Percentiles rank a stretch among this genome's conserved stretches.
These are phyloP conservation scores for Paragorgia papillata DNA, from an alignment of 92 coral and sea anemone species.

Conservation along the genomic window DNA sequence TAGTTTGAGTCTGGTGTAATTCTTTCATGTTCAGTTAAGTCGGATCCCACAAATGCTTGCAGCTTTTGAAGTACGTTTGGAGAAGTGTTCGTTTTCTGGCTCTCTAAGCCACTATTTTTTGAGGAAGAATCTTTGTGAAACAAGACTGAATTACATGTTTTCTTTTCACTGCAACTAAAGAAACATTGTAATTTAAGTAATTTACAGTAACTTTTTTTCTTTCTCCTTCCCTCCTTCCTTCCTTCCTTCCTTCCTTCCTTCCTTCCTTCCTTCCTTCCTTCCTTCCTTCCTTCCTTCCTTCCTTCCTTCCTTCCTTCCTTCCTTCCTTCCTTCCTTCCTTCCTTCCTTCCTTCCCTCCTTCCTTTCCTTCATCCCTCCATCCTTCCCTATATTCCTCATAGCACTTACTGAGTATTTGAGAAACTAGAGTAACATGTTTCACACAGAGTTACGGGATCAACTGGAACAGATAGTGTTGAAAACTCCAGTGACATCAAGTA, in stretches of 20 bases:
- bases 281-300: too few relatives aligned
- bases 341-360: too few relatives aligned
- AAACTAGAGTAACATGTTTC: constrained; percentile 39
- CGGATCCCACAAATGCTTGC: not conserved
- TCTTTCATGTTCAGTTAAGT: not conserved
- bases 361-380: too few relatives aligned
- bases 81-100: not conserved
- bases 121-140: not conserved
- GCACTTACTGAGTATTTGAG: constrained; percentile 30
- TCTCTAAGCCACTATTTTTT: not conserved
- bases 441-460: constrained; percentile 7
- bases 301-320: too few relatives aligned
- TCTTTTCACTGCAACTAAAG: not conserved
- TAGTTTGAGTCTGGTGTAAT: not conserved
- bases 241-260: too few relatives aligned
- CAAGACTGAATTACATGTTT: not conserved
- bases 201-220: too few relatives aligned
- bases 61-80: constrained; percentile 6
- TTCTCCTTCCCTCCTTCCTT: too few relatives aligned
- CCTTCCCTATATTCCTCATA: too few relatives aligned
- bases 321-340: too few relatives aligned
- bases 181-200: too few relatives aligned
- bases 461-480: not conserved
- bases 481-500: constrained; percentile 7
- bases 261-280: too few relatives aligned